A percentile compares a stretch with the other conserved stretches of the same genome.
Evolutionary conservation across 2,797 vertebrate species (phyloP).

Genomic region (Rhinoraja longicauda): DNA sequence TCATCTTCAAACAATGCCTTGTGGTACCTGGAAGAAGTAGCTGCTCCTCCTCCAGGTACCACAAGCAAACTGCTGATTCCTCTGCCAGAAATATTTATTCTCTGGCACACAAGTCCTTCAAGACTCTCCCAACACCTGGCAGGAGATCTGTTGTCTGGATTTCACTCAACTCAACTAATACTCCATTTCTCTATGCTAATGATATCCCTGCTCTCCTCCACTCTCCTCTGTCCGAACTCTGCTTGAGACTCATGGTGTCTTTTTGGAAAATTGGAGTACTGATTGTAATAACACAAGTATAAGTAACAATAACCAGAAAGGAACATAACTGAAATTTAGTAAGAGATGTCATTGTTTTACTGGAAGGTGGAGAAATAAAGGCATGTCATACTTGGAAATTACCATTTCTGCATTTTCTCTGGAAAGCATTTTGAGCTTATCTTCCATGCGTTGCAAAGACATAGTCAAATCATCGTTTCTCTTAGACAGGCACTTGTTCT

Average conservation of each 20-base stretch:
- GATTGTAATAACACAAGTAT: background rate
- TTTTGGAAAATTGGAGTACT: background rate
- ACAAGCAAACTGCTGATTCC: background rate
- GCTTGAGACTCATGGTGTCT: background rate
- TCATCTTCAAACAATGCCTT: background rate
- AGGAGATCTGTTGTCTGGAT: background rate
- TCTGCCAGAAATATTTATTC: background rate
- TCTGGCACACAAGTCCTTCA: background rate
- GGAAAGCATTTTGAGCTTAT: constrained; percentile 78
- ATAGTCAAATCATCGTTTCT: constrained; percentile 91
- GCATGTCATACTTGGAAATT: constrained; percentile 45
- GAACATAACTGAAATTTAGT: background rate
- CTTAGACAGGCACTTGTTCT: constrained; percentile 88
- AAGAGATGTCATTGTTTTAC: background rate
- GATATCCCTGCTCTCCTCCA: background rate
- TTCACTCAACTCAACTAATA: too few relatives aligned
- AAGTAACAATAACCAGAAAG: background rate
- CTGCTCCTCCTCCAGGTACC: background rate
- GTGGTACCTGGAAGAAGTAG: background rate
- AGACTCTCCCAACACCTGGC: background rate
- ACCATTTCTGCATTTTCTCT: constrained; percentile 97
- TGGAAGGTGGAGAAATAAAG: background rate
- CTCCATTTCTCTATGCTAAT: background rate
- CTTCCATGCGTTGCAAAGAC: constrained; percentile 87
- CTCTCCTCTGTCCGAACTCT: background rate